Evolutionary conservation across 2,888 invertebrate species (phyloP).

Genomic region (Megaustenia siamemsis): DNA sequence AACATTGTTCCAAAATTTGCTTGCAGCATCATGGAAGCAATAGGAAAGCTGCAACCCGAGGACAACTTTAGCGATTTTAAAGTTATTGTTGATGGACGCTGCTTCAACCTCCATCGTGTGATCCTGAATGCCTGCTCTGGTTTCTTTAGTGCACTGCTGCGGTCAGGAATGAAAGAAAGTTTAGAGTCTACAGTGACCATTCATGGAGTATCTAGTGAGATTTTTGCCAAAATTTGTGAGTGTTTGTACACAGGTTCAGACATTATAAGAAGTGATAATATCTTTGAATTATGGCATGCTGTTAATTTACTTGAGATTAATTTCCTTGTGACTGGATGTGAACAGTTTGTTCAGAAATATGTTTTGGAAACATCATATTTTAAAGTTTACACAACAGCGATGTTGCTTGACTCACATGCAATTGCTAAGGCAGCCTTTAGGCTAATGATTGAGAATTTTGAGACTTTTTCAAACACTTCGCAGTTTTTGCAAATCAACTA

Average conservation of each 20-base stretch:
- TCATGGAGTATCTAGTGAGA: slow-evolving; percentile 5
- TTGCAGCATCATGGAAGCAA: slow-evolving; percentile 18
- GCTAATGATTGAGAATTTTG: slow-evolving; percentile 23
- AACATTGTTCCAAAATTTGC: slow-evolving; percentile 18
- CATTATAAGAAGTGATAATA: slow-evolving; percentile 17
- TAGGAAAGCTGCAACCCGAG: background rate
- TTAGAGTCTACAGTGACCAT: slow-evolving; percentile 7
- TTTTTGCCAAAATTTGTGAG: slow-evolving; percentile 16
- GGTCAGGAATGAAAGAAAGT: slow-evolving; percentile 36
- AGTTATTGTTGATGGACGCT: slow-evolving; percentile 32
- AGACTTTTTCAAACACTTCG: background rate
- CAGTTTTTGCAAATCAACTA: background rate
- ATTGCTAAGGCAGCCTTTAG: slow-evolving; percentile 4
- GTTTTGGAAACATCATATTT: background rate
- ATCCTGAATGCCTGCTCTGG: slow-evolving; percentile 41
- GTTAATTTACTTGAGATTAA: slow-evolving; percentile 26
- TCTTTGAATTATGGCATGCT: slow-evolving; percentile 42
- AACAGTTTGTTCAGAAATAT: slow-evolving; percentile 22
- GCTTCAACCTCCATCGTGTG: slow-evolving; percentile 20
- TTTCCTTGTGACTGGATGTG: slow-evolving; percentile 21
- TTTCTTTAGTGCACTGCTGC: slow-evolving; percentile 26
- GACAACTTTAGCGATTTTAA: slow-evolving; percentile 33
- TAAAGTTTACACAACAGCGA: slow-evolving; percentile 22
- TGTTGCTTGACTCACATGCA: background rate
- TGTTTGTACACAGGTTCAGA: slow-evolving; percentile 22